phyloP scores from a whole-genome alignment of 2,888 invertebrate genomes.

The Agriotes lineatus region DNA sequence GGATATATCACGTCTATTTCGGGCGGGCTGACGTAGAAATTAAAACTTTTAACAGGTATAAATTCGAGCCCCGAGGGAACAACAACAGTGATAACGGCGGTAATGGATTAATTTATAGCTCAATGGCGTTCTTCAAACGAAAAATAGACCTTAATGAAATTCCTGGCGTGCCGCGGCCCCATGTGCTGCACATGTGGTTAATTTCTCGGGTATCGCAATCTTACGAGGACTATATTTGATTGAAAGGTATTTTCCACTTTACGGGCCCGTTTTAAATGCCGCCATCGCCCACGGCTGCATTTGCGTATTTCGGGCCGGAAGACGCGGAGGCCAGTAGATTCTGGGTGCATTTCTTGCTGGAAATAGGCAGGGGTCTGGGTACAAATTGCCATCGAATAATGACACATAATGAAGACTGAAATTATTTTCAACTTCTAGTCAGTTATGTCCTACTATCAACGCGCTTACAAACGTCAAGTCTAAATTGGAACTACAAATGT shows the following conservation, averaged over 20 bases:
- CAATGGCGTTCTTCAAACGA: slow-evolving; percentile 44
- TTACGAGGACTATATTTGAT: slow-evolving; percentile 49
- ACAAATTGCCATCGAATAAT: neutral
- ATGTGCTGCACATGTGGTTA: slow-evolving; percentile 56
- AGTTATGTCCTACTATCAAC: no score
- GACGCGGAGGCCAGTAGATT: neutral
- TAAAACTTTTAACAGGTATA: slow-evolving; percentile 24
- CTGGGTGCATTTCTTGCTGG: neutral
- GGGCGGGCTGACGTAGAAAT: slow-evolving; percentile 10
- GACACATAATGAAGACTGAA: no score
- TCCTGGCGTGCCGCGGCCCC: slow-evolving; percentile 53
- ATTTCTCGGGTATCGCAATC: slow-evolving; percentile 47
- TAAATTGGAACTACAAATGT: no score
- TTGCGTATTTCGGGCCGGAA: neutral
- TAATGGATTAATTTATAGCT: slow-evolving; percentile 54
- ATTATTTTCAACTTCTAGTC: no score
- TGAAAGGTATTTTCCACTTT: slow-evolving; percentile 52
- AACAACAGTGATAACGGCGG: slow-evolving; percentile 42
- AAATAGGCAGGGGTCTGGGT: neutral
- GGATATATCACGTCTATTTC: slow-evolving; percentile 9
- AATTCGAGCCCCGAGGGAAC: slow-evolving; percentile 16
- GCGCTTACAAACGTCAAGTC: no score
- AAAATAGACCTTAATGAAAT: slow-evolving; percentile 57
- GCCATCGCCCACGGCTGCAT: slow-evolving; percentile 15
- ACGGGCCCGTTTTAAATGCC: slow-evolving; percentile 16